Base-by-base conservation (phyloP, 2,888 invertebrate genomes). In the Octodonta nipae region DNA sequence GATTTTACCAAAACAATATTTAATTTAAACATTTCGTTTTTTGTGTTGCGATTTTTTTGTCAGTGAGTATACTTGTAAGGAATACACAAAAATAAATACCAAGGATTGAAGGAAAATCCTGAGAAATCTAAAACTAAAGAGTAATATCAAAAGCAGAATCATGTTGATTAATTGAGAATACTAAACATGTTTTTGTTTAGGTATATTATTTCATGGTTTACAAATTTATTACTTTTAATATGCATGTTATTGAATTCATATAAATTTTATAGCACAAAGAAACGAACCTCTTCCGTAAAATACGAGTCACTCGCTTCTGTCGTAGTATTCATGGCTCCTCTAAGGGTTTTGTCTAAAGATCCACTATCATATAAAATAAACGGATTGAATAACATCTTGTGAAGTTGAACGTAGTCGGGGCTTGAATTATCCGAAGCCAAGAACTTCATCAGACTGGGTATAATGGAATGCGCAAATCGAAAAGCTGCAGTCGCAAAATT, bases 381-480 rank as follows among this genome's bases (percentile, higher is more conserved):
- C 0, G 86, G 85, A 64, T 85, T 81, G 61, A 84, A 83, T 35
- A 84, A 64, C 74, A 84, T 79, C 58, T 75, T 73, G 54, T 81
- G 84, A 27, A 86, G 68, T 41, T 81, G 78, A 3, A 79, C 61
- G 52, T 75, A 78, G 50, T 74, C 74, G 5, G 58, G 55, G 44
- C 58, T 60, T 13, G 56, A 53, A 4, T 56, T 55, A 49, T 65
- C 46, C 39, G 75, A 70, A 0, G 73, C 71, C 34, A 75, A 46
- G 32, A 61, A 63, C 58, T 76, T 78, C 57, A 86, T 78, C 30
- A 87, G 60, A 8, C 80, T 78, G 30, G 85, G 85, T 12, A 91
- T 62, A 8, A 89, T 61, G 0, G 86, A 86, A 51, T 91, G 89
- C 0, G 88, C 92, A 52, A 92, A 91, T 41, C 92, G 70, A 56